phyloP scores from a whole-genome alignment of 2,113 vertebrate genomes.

The Apteryx owenii region DNA sequence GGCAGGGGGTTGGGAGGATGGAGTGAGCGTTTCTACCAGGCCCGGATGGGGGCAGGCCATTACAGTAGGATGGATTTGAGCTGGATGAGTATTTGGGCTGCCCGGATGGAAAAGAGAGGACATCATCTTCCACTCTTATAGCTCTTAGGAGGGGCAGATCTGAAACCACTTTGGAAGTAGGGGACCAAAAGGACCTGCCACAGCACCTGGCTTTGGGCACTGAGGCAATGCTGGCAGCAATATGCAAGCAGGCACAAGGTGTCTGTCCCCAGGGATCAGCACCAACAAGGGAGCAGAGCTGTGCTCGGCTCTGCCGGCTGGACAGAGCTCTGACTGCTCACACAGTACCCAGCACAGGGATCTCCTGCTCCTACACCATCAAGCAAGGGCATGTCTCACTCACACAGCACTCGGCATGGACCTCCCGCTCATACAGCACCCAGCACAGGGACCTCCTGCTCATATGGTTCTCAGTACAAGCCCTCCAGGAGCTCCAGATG shows the following conservation, averaged over 20 bases:
- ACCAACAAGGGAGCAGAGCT: no score
- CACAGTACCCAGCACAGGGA: background rate
- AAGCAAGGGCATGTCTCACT: no score
- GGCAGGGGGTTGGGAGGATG: background rate
- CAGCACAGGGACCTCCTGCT: background rate
- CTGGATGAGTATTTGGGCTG: background rate
- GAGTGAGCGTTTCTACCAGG: background rate
- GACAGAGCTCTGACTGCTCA: no score
- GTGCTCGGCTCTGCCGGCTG: no score
- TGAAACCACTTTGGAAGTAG: background rate
- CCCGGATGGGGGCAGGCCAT: background rate
- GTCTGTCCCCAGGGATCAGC: no score
- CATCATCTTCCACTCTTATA: no score
- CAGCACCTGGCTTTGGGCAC: background rate
- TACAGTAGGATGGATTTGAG: background rate
- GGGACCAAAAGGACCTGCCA: background rate
- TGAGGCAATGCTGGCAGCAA: no score
- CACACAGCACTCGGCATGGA: no score
- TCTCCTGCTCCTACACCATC: no score
- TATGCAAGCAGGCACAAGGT: no score
- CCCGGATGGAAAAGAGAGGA: background rate
- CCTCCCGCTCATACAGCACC: no score
- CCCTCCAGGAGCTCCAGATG: background rate
- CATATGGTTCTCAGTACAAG: rapidly evolving
- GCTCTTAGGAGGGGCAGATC: background rate